Conservation (phyloP, 2,888 invertebrate species). For the Stramonita haemastoma region DNA sequence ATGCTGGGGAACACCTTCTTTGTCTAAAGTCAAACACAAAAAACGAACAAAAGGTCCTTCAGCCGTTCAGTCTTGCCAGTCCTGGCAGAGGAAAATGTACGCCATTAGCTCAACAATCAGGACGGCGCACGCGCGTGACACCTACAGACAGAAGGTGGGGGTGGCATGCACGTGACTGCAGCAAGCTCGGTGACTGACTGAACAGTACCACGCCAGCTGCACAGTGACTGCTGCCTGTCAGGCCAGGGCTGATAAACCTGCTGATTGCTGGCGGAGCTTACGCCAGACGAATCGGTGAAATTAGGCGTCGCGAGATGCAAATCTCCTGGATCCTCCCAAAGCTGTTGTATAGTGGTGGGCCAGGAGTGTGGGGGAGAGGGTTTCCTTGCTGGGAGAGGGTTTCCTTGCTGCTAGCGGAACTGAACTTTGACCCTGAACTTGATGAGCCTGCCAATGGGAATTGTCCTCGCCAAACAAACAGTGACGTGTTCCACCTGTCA, state of each 20-base stretch:
- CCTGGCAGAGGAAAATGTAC: neutral
- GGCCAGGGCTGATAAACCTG: slow-evolving; percentile 6
- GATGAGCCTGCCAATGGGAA: neutral
- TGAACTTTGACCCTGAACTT: neutral
- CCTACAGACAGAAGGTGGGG: neutral
- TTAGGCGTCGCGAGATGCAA: slow-evolving; percentile 31
- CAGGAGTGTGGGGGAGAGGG: no score
- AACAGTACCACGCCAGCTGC: slow-evolving; percentile 21
- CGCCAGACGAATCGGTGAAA: slow-evolving; percentile 27
- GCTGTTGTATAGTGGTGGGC: no score
- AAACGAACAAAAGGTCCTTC: neutral
- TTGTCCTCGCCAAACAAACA: neutral
- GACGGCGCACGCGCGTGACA: slow-evolving; percentile 7
- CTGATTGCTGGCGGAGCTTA: neutral
- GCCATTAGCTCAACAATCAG: neutral
- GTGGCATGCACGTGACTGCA: neutral
- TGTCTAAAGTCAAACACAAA: neutral
- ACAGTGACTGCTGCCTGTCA: neutral
- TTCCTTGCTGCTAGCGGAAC: no score
- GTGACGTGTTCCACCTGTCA: slow-evolving; percentile 9
- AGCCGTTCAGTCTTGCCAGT: no score
- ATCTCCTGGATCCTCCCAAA: neutral
- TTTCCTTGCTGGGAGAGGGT: no score
- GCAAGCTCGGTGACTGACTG: neutral
- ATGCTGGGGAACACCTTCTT: neutral